phyloP scores from a whole-genome alignment of 2,888 invertebrate genomes.

The Epinotia demarniana region DNA sequence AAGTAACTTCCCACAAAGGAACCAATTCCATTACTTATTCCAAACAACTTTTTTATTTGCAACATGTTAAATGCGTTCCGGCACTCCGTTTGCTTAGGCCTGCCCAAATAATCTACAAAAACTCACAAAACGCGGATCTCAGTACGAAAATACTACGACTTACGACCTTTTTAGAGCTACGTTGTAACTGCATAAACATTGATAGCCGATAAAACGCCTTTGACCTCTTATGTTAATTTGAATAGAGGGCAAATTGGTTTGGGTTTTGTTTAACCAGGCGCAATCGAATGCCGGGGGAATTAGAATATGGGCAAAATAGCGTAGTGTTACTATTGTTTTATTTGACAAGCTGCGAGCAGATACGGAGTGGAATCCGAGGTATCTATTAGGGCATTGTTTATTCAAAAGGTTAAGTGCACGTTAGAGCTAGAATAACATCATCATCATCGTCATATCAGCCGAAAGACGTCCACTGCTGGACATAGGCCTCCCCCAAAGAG shows the following conservation, averaged over 20 bases:
- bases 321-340: slow-evolving; percentile 35
- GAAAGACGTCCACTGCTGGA: too few relatives aligned
- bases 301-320: slow-evolving; percentile 26
- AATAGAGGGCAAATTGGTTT: slow-evolving; percentile 1
- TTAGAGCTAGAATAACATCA: too few relatives aligned
- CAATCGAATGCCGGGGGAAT: slow-evolving; percentile 2
- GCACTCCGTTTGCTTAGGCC: slow-evolving; percentile 68
- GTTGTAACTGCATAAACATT: slow-evolving; percentile 5
- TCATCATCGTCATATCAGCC: too few relatives aligned
- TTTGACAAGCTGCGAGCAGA: not conserved
- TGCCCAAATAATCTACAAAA: slow-evolving; percentile 55
- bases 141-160: not conserved
- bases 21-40: slow-evolving; percentile 67
- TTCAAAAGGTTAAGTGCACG: not conserved
- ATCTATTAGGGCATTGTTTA: not conserved
- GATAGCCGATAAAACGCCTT: not conserved
- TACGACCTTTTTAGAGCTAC: not conserved
- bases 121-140: not conserved
- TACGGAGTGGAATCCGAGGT: not conserved
- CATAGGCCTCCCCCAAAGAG: too few relatives aligned
- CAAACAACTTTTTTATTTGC: slow-evolving; percentile 70
- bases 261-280: not conserved
- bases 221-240: not conserved
- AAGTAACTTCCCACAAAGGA: slow-evolving; percentile 53
- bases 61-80: slow-evolving; percentile 67